phyloP scores from a whole-genome alignment of 2,888 invertebrate genomes.

The Trichacis sp. region DNA sequence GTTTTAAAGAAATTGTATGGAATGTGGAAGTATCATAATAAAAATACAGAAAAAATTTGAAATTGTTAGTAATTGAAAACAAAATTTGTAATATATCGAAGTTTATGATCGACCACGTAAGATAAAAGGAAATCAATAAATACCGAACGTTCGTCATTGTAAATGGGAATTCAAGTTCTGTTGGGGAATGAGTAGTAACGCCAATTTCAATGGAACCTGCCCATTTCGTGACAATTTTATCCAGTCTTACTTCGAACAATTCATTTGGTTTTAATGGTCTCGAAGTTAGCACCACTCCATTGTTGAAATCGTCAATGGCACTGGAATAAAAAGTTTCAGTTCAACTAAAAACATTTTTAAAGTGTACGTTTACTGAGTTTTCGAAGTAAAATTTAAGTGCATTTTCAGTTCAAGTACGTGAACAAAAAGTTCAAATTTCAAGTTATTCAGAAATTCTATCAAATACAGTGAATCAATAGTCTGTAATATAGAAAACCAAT shows the following conservation, averaged over 20 bases:
- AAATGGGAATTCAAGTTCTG: constrained; percentile 89
- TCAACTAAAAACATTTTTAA: not conserved
- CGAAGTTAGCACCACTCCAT: constrained; percentile 91
- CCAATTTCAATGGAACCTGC: constrained; percentile 95
- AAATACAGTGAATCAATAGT: too few relatives aligned
- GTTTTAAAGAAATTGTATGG: too few relatives aligned
- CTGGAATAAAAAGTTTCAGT: constrained; percentile 66
- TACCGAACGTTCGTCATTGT: constrained; percentile 94
- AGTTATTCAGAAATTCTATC: not conserved
- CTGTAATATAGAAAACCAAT: too few relatives aligned
- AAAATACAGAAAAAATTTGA: too few relatives aligned
- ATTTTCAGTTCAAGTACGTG: too few relatives aligned
- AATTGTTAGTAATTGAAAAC: too few relatives aligned
- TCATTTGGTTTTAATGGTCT: constrained; percentile 88
- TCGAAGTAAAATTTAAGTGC: too few relatives aligned
- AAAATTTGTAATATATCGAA: too few relatives aligned
- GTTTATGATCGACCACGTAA: too few relatives aligned
- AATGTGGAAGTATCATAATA: too few relatives aligned
- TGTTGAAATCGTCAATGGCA: constrained; percentile 93
- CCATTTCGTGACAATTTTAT: constrained; percentile 93
- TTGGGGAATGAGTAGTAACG: constrained; percentile 90
- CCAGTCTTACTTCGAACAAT: constrained; percentile 91
- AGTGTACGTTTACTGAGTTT: not conserved
- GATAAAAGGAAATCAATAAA: too few relatives aligned
- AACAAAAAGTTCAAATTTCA: too few relatives aligned